A percentile compares a stretch with the other conserved stretches of the same genome.
phyloP scores from a whole-genome alignment of 2,888 invertebrate species.

The Apomyelois bistriatella region DNA sequence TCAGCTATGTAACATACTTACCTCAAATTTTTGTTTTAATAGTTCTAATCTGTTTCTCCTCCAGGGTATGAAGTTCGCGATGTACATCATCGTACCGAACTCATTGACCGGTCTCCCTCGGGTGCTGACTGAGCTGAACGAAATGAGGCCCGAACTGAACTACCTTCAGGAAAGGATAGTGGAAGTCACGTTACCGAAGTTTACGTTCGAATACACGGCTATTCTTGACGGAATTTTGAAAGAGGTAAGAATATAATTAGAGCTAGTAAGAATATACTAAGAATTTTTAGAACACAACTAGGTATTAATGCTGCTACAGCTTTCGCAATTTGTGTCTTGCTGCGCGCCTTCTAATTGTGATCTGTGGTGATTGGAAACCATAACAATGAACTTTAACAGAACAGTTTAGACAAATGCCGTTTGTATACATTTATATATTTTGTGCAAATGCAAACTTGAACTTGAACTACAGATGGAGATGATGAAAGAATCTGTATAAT shows the following conservation, averaged over 20 bases:
- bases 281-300: no score
- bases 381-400: no score
- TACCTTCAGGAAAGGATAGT: conserved; percentile 80
- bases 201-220: conserved; percentile 85
- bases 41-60: conserved; percentile 15
- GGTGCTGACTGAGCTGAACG: conserved; percentile 79
- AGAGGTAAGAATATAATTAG: conserved; percentile 68
- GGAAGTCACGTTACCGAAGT: conserved; percentile 85
- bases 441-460: no score
- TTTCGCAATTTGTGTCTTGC: no score
- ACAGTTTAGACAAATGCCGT: no score
- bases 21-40: conserved; percentile 19
- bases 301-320: no score
- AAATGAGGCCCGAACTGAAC: conserved; percentile 78
- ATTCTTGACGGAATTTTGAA: conserved; percentile 80
- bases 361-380: no score
- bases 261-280: background rate
- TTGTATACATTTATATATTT: no score
- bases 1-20: no score
- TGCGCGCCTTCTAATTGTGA: no score
- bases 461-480: no score
- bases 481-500: no score
- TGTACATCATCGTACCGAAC: conserved; percentile 87
- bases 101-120: conserved; percentile 80
- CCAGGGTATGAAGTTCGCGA: conserved; percentile 86